Evolutionary conservation across 2,113 vertebrate species (phyloP).

Genomic region (Morone chrysops): DNA sequence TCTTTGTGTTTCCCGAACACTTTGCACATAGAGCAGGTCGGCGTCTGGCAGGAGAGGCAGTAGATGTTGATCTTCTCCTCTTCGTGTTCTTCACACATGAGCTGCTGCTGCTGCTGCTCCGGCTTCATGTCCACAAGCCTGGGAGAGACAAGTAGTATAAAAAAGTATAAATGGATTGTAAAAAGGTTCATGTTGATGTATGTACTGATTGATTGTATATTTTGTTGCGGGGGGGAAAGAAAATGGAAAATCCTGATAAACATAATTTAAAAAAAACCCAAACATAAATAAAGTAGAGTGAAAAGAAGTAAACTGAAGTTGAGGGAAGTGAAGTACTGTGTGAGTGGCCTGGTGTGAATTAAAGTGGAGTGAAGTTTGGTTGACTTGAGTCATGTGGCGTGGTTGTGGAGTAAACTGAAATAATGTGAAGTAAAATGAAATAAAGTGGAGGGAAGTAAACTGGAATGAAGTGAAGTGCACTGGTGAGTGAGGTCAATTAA

Average conservation of each 20-base stretch:
- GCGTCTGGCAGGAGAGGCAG: slow-evolving; percentile 90
- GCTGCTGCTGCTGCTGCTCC: slow-evolving; percentile 81
- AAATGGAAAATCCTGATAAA: too few relatives aligned
- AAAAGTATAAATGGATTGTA: not conserved
- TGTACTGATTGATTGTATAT: too few relatives aligned
- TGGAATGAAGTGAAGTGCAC: too few relatives aligned
- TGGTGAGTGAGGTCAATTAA: too few relatives aligned
- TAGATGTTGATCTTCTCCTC: slow-evolving; percentile 95
- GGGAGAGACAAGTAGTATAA: not conserved
- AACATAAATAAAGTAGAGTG: not conserved
- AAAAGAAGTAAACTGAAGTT: not conserved
- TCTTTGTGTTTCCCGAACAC: slow-evolving; percentile 92
- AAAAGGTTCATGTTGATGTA: not conserved
- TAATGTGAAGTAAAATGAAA: not conserved
- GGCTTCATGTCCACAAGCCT: slow-evolving; percentile 87
- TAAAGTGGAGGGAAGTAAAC: too few relatives aligned
- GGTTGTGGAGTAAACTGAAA: not conserved
- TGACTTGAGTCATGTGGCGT: too few relatives aligned
- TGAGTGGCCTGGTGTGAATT: too few relatives aligned
- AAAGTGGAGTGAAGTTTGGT: too few relatives aligned
- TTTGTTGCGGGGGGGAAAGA: too few relatives aligned
- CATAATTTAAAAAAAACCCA: too few relatives aligned
- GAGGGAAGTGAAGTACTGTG: not conserved
- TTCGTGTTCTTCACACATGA: slow-evolving; percentile 90
- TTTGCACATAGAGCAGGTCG: slow-evolving; percentile 96